Evolutionary conservation across 2,888 invertebrate genomes (phyloP).

Genomic region (Argyresthia goedartella): DNA sequence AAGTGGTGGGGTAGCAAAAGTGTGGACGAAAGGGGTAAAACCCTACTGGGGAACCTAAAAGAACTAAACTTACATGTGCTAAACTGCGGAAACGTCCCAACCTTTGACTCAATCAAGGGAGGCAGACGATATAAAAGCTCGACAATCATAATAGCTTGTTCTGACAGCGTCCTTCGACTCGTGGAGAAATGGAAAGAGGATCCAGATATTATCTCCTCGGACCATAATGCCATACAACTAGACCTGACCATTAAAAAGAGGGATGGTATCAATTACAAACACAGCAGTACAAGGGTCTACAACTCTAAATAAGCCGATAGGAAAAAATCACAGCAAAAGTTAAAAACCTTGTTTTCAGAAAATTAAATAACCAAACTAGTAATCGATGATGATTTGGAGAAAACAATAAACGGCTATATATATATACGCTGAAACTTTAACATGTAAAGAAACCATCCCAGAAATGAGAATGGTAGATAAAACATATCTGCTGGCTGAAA

Average conservation of each 20-base stretch:
- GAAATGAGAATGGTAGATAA: too few species aligned
- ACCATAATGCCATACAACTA: constrained; percentile 6
- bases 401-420: too few species aligned
- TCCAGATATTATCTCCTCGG: neutral
- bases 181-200: constrained; percentile 4
- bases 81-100: constrained; percentile 3
- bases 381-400: too few species aligned
- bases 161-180: neutral
- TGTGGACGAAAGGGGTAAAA: constrained; percentile 2
- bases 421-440: too few species aligned
- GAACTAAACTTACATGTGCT: constrained; percentile 3
- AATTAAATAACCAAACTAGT: too few species aligned
- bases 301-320: constrained; percentile 4
- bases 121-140: neutral
- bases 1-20: constrained; percentile 3
- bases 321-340: neutral
- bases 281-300: neutral
- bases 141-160: constrained; percentile 1
- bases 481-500: too few species aligned
- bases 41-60: neutral
- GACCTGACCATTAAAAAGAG: neutral
- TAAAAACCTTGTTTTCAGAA: neutral
- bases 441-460: too few species aligned
- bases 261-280: neutral
- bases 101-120: constrained; percentile 1